These are phyloP conservation scores for Drosophila phalerata DNA, from an alignment of 2,888 invertebrate genomes.

Conservation along the genomic window DNA sequence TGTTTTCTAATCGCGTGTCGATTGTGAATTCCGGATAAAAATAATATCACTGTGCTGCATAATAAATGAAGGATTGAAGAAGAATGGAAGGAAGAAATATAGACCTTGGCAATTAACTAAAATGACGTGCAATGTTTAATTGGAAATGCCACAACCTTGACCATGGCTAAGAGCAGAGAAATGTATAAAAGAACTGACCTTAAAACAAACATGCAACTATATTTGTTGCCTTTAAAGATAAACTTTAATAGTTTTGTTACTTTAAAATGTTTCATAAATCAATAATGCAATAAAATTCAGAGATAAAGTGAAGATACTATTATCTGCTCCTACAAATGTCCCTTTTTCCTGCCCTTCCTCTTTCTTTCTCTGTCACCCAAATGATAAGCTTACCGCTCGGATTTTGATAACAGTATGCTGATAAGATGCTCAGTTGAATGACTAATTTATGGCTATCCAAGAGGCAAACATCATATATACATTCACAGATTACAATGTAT, in stretches of 20 bases:
- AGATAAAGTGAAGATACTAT: neutral
- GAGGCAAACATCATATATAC: neutral
- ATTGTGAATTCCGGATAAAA: neutral
- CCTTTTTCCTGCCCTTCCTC: neutral
- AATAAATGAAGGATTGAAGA: slow-evolving; percentile 8
- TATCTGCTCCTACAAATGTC: neutral
- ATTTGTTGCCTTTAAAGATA: neutral
- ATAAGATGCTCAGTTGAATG: slow-evolving; percentile 21
- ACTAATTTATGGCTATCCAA: slow-evolving; percentile 13
- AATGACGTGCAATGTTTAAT: neutral
- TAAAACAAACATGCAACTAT: neutral
- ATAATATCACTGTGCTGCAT: slow-evolving; percentile 17
- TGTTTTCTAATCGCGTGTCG: slow-evolving; percentile 33
- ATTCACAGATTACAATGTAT: slow-evolving; percentile 4
- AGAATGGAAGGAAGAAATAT: neutral
- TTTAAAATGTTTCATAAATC: neutral
- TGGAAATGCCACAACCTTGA: slow-evolving; percentile 29
- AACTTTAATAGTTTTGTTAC: neutral
- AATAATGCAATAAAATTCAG: neutral
- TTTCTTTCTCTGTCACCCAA: neutral
- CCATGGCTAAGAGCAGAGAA: neutral
- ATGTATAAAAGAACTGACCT: neutral
- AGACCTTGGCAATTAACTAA: slow-evolving; percentile 1
- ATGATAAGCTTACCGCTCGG: slow-evolving; percentile 14
- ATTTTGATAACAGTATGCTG: slow-evolving; percentile 19